Base-by-base conservation (phyloP, 2,113 vertebrate species). In the Phylloscopus trochiloides region DNA sequence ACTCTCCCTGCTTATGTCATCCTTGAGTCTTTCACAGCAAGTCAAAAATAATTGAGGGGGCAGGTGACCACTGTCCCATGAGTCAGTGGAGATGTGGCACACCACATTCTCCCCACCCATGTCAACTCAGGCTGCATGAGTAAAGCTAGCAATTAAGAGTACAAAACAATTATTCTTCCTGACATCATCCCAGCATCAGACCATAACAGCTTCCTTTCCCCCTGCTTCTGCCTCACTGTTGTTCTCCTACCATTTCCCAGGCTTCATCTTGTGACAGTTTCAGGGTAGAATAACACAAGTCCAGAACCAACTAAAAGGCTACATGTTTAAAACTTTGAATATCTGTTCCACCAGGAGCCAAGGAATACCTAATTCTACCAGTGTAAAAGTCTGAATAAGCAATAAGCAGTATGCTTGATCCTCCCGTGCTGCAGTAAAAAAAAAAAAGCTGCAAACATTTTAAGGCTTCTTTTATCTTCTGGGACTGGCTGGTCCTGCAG, bases 101-200 rank as follows among this genome's bases (percentile, higher is more conserved):
- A 34, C 26, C 1, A 7, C 34, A 72, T 85, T 91, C 63, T 62
- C 88, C 50, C 73, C 91, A 77, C 77, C 90, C 77, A 81, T 88
- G 72, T 75, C 71, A 88, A 4, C 50, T 84, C 25, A 48, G 71
- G 78, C 36, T 91, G 81, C 31, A 68, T 85, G 84, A 96, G 73
- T 91, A 91, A 90, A 71, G 54, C 52, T 25, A 62, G 78, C 73
- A 93, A 95, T 92, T 94, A 85, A 43, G 63, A 94, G 66, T 14
- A 90, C n/a, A 86, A 90, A 94, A 92, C 76, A 93, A 92, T 92
- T 84, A 91, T 42, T 88, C 66, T 91, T 95, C 90, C 88, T 97
- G 94, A 90, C 28, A 47, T 92, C 94, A 96, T 47, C 32, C 17
- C 40, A 82, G 70, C 28, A 66, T 90, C 90, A 77, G 75, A 79